Conservation (phyloP, 2,888 invertebrate genomes). For the Anthrax anthrax region DNA sequence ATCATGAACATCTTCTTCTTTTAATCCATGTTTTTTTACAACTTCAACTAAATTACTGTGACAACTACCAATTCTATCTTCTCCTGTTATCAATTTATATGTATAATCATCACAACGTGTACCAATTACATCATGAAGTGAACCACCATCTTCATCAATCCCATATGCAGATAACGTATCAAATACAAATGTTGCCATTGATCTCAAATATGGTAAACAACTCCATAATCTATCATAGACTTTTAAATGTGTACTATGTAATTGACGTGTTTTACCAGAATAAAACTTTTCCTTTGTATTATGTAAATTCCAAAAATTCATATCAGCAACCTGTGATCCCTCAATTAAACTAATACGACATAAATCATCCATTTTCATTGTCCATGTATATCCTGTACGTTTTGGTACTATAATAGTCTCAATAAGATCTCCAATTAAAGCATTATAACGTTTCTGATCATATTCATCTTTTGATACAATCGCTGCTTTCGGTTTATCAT, state of each 20-base stretch:
- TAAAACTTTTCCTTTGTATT: conserved; percentile 35
- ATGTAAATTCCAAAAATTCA: conserved; percentile 37
- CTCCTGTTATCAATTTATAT: conserved; percentile 35
- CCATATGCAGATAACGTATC: conserved; percentile 35
- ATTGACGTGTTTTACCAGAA: conserved; percentile 37
- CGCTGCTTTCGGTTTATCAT: conserved; percentile 28
- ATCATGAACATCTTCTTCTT: conserved; percentile 37
- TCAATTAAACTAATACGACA: conserved; percentile 34
- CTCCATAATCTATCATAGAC: conserved; percentile 37
- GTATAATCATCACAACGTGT: conserved; percentile 38
- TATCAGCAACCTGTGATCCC: conserved; percentile 36
- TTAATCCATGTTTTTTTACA: conserved; percentile 28
- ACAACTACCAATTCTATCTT: conserved; percentile 32
- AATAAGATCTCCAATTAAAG: conserved; percentile 24
- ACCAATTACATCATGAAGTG: conserved; percentile 36
- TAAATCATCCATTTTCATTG: conserved; percentile 31
- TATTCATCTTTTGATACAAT: conserved; percentile 24
- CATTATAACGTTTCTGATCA: conserved; percentile 24
- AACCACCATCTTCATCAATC: conserved; percentile 36
- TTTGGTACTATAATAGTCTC: conserved; percentile 28
- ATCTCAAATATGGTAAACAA: conserved; percentile 33
- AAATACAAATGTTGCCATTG: conserved; percentile 37
- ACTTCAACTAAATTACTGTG: conserved; percentile 35
- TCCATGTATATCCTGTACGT: conserved; percentile 33
- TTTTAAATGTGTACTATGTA: conserved; percentile 34